Evolutionary conservation across 2,113 vertebrate genomes (phyloP), one percentile per base, ranked within the genome.

Genomic region (Gulo gulo): DNA sequence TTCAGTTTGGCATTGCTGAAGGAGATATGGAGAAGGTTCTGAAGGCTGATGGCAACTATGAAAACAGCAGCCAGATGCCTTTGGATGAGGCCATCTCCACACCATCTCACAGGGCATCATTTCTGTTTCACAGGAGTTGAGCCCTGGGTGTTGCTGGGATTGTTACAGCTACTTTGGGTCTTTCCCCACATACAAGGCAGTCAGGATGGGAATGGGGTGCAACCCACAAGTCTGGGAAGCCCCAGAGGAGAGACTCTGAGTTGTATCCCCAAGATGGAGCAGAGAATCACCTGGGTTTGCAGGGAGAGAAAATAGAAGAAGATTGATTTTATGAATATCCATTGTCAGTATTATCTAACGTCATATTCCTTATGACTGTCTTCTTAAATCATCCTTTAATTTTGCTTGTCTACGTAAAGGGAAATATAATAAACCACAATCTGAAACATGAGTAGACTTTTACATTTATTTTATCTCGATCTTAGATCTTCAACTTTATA

Each of bases 401-500:
- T 90, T 85, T 83, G 24, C 24, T 95, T 47, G 34, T 63, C 39
- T 29, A 87, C 59, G 26, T 31, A 94, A 94, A 92, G 80, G 50
- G 83, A 94, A 95, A 52, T 52, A 83, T 36, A 95, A 36, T 55
- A 74, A 88, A 50, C n/a, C 50, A 95, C 2, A 81, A 52, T 55
- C 36, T 67, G 45, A 93, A 95, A 92, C n/a, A 80, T 84, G 88
- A 86, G 21, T 24, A 81, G 59, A 65, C 34, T 63, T 34, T 39
- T 90, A 31, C 7, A 18, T 80, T 96, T 94, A 24, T 83, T 96
- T 94, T 74, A 94, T 69, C 50, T 87, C 34, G 34, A 69, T 74
- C 69, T 95, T 92, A 94, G 82, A 34, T 78, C 81, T 88, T 96
- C 59, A 65, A 26, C 91, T 97, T 97, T 87, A 61, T 67, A 80